Evolutionary conservation across 2,888 invertebrate species (phyloP), one percentile per base, ranked within the genome.

Genomic region (Dorcus hopei): DNA sequence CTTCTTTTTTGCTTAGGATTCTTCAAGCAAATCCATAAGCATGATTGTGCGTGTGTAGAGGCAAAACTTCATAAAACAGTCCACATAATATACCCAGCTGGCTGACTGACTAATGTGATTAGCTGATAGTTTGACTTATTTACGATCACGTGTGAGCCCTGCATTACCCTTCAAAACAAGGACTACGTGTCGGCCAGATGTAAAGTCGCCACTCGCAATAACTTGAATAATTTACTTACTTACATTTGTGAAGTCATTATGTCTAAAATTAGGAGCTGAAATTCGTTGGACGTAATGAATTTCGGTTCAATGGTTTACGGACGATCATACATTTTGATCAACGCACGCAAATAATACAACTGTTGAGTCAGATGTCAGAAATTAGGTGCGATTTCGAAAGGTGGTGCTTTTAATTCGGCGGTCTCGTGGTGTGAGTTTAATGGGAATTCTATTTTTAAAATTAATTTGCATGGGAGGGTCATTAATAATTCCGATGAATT

Each of bases 91-190:
- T 45, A 45, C 19, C 19, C 45, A 45, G 51, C 51, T 40, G 43
- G 42, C 33, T 33, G 26, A 33, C 41, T 53, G 49, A 49, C 54
- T 58, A 52, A 58, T 61, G 53, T 47, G 61, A 53, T 60, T 54
- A 61, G 54, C 53, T 43, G 49, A 53, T 58, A 49, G 50, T 56
- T 55, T 56, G 61, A 55, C 55, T 59, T 54, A 54, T 57, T 63
- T 59, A 61, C 52, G 55, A 56, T 58, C 60, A 60, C 57, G 56
- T 59, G 56, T 57, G n/a, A 26, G 41, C 50, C 38, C 49, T 61
- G 53, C 58, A 61, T 61, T 61, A 61, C 49, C 57, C 50, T 54
- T 51, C 14, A 33, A 38, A 33, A 53, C 11, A 26, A 38, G 33
- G 33, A 45, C 19, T 45, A 45, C 45, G 45, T 38, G 26, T 43